These are phyloP conservation scores for Bellardia bayeri DNA, from an alignment of 2,888 invertebrate species.

Conservation along the genomic window DNA sequence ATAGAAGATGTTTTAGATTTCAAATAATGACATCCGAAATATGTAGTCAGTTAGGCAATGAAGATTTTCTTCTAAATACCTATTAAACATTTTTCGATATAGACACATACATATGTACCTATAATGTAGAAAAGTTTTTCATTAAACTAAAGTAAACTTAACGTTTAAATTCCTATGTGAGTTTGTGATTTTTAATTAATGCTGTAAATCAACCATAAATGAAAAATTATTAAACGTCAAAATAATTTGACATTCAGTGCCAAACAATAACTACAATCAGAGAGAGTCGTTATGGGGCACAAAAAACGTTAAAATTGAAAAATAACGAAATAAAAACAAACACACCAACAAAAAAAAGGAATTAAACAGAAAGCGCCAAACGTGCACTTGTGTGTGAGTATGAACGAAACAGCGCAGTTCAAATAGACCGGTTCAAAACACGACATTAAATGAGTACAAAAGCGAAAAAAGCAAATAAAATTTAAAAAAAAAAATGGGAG, in stretches of 20 bases:
- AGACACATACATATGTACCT: no score
- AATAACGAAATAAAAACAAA: slow-evolving; percentile 38
- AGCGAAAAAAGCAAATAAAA: background rate
- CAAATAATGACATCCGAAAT: no score
- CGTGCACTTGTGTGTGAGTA: slow-evolving; percentile 20
- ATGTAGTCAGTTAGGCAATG: no score
- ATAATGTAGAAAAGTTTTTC: no score
- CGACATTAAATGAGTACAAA: slow-evolving; percentile 38
- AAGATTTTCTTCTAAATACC: no score
- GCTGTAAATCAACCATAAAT: background rate
- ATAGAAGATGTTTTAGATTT: no score
- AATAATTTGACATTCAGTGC: slow-evolving; percentile 56
- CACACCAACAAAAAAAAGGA: slow-evolving; percentile 13
- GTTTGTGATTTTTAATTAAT: slow-evolving; percentile 9
- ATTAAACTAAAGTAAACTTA: background rate
- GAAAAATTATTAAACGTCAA: slow-evolving; percentile 50
- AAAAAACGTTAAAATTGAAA: slow-evolving; percentile 45
- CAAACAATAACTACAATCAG: slow-evolving; percentile 17
- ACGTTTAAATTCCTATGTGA: background rate
- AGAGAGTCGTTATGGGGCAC: background rate
- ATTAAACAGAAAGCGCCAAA: slow-evolving; percentile 56
- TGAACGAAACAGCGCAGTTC: slow-evolving; percentile 57
- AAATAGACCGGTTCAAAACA: slow-evolving; percentile 66
- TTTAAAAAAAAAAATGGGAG: slow-evolving; percentile 2
- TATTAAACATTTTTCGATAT: no score